phyloP scores from a whole-genome alignment of 2,797 vertebrate species.

The Chelidonichthys spinosus region DNA sequence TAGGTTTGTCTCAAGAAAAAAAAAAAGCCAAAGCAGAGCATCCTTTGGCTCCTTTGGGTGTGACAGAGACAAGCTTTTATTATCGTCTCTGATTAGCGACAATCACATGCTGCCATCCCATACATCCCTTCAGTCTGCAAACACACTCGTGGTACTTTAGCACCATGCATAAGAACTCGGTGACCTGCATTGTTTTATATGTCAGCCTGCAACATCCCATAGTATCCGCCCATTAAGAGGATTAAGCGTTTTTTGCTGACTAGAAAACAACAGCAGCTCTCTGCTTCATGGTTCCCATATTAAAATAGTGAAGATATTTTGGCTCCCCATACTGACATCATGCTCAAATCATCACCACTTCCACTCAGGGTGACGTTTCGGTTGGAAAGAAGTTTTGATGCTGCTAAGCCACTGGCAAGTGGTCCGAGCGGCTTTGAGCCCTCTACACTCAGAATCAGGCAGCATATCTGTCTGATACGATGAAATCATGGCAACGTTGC shows the following conservation, averaged over 20 bases:
- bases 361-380: slow-evolving; percentile 42
- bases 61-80: neutral
- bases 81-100: neutral
- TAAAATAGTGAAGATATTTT: slow-evolving; percentile 31
- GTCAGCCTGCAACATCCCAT: neutral
- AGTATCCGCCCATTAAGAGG: neutral
- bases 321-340: slow-evolving; percentile 10
- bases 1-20: neutral
- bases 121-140: slow-evolving; percentile 1
- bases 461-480: slow-evolving; percentile 15
- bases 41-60: neutral
- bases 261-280: slow-evolving; percentile 7
- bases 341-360: slow-evolving; percentile 36
- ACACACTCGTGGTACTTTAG: neutral
- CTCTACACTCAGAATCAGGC: slow-evolving; percentile 5
- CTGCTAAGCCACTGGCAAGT: slow-evolving; percentile 35
- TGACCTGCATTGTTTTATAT: neutral
- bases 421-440: slow-evolving; percentile 8
- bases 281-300: slow-evolving; percentile 16
- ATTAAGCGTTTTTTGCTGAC: neutral
- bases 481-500: slow-evolving; percentile 8
- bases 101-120: neutral
- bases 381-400: slow-evolving; percentile 27
- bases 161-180: neutral
- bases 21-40: slow-evolving; percentile 14